Percentiles rank a stretch among this genome's conserved stretches.
Conservation (phyloP, 2,113 vertebrate genomes). For the Panthera tigris region DNA sequence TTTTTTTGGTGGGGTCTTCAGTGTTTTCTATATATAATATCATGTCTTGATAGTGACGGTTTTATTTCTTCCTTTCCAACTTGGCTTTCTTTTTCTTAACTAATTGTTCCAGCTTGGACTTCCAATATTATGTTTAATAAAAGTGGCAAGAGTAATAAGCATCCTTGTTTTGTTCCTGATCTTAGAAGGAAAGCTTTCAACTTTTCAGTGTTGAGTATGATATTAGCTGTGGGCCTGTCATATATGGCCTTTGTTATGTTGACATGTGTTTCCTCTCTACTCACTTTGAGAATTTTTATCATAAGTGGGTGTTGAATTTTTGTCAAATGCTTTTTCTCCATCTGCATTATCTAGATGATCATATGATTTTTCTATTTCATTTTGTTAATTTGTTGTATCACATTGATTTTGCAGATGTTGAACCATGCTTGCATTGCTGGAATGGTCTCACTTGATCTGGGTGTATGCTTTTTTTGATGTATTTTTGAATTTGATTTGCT, state of each 20-base stretch:
- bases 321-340: neutral
- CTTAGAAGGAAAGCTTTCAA: neutral
- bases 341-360: neutral
- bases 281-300: neutral
- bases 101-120: neutral
- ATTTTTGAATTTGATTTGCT: neutral
- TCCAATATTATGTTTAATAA: neutral
- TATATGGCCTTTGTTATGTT: neutral
- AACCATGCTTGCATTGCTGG: neutral
- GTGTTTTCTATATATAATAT: neutral
- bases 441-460: neutral
- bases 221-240: neutral
- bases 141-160: neutral
- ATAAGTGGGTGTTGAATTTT: neutral
- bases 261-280: neutral
- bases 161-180: neutral
- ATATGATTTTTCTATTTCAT: neutral
- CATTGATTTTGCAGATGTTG: neutral
- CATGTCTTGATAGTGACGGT: neutral
- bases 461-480: neutral
- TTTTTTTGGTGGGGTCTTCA: neutral
- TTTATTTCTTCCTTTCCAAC: neutral
- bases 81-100: neutral
- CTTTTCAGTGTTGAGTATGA: neutral
- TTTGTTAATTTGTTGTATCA: neutral